These are phyloP conservation scores for Heteropelma amictum DNA, from an alignment of 2,888 invertebrate genomes.

Conservation along the genomic window DNA sequence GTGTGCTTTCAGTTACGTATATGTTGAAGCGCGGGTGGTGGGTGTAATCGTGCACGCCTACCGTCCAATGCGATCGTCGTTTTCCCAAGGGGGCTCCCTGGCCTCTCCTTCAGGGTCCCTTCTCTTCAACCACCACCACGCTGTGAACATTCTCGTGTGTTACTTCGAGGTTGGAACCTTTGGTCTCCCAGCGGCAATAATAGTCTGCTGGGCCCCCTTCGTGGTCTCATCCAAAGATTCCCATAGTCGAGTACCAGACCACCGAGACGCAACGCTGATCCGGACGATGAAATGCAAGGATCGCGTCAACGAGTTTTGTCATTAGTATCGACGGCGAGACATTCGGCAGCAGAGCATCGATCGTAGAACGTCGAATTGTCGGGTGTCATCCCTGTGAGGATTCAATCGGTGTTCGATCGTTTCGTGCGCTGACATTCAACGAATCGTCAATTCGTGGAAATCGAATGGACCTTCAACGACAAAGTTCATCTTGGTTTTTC, in stretches of 20 bases:
- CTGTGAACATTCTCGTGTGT: constrained; percentile 46
- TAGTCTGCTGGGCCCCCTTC: constrained; percentile 66
- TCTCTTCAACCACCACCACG: constrained; percentile 61
- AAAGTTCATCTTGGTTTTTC: too few species aligned
- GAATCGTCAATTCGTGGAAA: too few species aligned
- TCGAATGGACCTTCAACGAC: too few species aligned
- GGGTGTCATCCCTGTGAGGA: too few species aligned
- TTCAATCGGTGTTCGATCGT: too few species aligned
- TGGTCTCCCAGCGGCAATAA: constrained; percentile 63
- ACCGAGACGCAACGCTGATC: neutral
- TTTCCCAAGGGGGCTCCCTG: constrained; percentile 74
- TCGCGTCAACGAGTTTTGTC: constrained; percentile 19
- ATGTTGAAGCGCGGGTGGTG: constrained; percentile 62
- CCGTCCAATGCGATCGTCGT: constrained; percentile 76
- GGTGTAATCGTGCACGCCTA: constrained; percentile 76
- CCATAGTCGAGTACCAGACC: constrained; percentile 33
- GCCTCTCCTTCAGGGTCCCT: constrained; percentile 74
- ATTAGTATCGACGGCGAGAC: constrained; percentile 28
- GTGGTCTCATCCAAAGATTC: constrained; percentile 34
- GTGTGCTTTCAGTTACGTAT: constrained; percentile 1
- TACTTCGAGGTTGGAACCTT: constrained; percentile 32
- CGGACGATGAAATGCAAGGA: constrained; percentile 23
- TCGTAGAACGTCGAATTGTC: too few species aligned
- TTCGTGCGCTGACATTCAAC: too few species aligned
- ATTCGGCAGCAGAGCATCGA: constrained; percentile 24